Percentiles rank a stretch among this genome's conserved stretches.
Conservation (phyloP, 2,888 invertebrate species). For the Odiellus spinosus region DNA sequence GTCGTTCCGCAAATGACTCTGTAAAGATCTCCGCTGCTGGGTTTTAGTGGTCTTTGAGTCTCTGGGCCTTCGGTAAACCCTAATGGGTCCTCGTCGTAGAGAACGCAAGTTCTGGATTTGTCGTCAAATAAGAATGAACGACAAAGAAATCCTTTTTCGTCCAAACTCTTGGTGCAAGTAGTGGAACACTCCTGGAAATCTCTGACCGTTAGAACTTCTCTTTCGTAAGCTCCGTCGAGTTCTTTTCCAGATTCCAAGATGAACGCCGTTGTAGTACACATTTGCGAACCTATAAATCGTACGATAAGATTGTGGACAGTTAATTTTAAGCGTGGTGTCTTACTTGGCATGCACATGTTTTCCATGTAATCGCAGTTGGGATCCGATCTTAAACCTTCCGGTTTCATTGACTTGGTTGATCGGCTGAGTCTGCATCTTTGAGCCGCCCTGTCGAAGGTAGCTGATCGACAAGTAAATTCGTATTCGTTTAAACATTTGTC, state of each 20-base stretch:
- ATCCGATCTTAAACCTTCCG: slow-evolving; percentile 65
- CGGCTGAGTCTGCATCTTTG: slow-evolving; percentile 62
- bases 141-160: slow-evolving; percentile 20
- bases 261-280: slow-evolving; percentile 19
- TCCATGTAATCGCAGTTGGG: slow-evolving; percentile 76
- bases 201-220: slow-evolving; percentile 16
- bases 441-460: slow-evolving; percentile 59
- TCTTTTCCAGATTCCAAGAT: slow-evolving; percentile 21
- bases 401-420: slow-evolving; percentile 70
- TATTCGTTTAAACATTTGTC: slow-evolving; percentile 77
- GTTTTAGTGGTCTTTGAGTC: slow-evolving; percentile 13
- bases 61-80: slow-evolving; percentile 12
- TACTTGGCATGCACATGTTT: slow-evolving; percentile 76
- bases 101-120: slow-evolving; percentile 66
- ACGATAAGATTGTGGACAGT: neutral
- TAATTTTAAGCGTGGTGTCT: slow-evolving; percentile 13
- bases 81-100: slow-evolving; percentile 60
- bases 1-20: slow-evolving; percentile 19
- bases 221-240: slow-evolving; percentile 19
- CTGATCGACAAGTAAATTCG: slow-evolving; percentile 72
- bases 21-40: slow-evolving; percentile 20
- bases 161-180: slow-evolving; percentile 18
- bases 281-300: slow-evolving; percentile 12
- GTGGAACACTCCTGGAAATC: slow-evolving; percentile 20
- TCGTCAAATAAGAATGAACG: slow-evolving; percentile 70